A percentile compares a stretch with the other conserved stretches of the same genome.
Evolutionary conservation across 2,888 invertebrate species (phyloP).

Genomic region (Napeogenes inachia): DNA sequence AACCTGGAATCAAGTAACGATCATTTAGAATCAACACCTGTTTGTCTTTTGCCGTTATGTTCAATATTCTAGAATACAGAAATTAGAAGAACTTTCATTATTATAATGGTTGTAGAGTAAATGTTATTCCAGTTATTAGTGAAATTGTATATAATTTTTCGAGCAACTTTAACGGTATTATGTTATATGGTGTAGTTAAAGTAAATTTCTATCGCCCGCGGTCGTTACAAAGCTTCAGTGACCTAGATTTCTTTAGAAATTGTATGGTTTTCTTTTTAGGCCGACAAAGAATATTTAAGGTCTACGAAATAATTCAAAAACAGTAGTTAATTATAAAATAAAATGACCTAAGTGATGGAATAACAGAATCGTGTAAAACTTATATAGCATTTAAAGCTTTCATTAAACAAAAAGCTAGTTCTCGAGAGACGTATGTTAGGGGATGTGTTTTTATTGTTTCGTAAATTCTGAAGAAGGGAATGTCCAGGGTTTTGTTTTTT

Average conservation of each 20-base stretch:
- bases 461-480: conserved; percentile 1
- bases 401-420: conserved; percentile 3
- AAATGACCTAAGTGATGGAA: conserved; percentile 3
- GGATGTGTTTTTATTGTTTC: conserved; percentile 1
- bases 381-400: conserved; percentile 1
- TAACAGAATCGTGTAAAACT: neutral
- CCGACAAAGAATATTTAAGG: neutral
- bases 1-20: neutral
- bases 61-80: no score
- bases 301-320: neutral
- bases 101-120: no score
- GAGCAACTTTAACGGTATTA: neutral
- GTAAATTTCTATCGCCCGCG: neutral
- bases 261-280: neutral
- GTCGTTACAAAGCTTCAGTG: conserved; percentile 3
- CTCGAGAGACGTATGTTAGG: neutral
- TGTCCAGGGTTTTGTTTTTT: neutral
- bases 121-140: no score
- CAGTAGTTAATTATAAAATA: neutral
- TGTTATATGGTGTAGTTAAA: neutral
- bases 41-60: no score
- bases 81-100: no score
- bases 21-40: neutral
- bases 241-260: conserved; percentile 6
- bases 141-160: no score